Base-by-base conservation (phyloP, 1,140 invertebrate species). In the Meloidogyne floridensis region DNA sequence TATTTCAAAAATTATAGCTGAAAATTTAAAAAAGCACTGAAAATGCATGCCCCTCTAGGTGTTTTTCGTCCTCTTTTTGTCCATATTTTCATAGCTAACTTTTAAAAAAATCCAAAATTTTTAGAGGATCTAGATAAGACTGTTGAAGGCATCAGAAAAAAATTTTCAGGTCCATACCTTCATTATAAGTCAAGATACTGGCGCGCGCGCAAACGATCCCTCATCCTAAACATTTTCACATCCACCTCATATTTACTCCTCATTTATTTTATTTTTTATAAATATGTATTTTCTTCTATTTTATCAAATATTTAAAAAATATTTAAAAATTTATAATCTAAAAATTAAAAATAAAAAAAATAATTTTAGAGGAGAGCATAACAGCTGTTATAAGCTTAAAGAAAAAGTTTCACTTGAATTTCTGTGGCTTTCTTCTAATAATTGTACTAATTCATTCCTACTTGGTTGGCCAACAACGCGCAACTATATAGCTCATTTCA, bases 401-500 rank as follows among this genome's bases (percentile, higher is more conserved):
- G 87, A 91, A 51, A 88, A 91, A 65, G 86, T 92, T 11, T 84
- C 84, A n/a, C 85, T 92, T 13, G 88, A 91, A 84, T 90, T 91
- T 77, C 83, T 92, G 72, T 92, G 91, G 91, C 80, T 91, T 15
- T 89, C 85, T 74, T 91, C 74, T 84, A 90, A 83, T 87, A 91
- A 80, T 86, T 91, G 72, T 84, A 87, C 91, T 8, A 83, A 86
- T 65, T 92, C 91, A 0, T 92, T 92, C 84, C 88, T 92, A 15
- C 87, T 92, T 77, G 91, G 91, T 59, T 92, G 91, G 91, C 84
- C 84, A 3, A 83, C 84, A 5, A 88, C 90, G 5, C 87, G 84
- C 76, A 92, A 92, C 75, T 86, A 88, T 69, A 90, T 92, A 15
- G 91, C 90, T 10, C 91, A 91, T 75, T 92, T 92, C 80, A 84